These are phyloP conservation scores for Lysandra coridon DNA, from an alignment of 2,888 invertebrate species.

Conservation along the genomic window DNA sequence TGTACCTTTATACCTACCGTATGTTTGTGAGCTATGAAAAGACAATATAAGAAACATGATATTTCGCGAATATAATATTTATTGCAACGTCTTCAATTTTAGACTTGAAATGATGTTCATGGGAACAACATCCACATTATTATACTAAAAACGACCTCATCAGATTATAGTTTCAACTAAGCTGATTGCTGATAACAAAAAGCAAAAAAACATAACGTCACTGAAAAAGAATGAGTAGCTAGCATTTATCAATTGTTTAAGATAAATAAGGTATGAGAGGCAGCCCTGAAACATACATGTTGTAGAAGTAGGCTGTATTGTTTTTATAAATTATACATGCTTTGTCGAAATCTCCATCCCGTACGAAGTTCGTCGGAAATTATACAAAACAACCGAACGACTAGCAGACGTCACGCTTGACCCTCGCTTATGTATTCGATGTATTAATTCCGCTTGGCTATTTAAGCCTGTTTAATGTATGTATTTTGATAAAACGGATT, in stretches of 20 bases:
- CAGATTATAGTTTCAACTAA: no score
- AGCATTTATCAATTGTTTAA: background rate
- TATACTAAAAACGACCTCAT: no score
- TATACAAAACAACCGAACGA: slow-evolving; percentile 33
- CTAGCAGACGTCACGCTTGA: background rate
- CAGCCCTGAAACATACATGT: slow-evolving; percentile 8
- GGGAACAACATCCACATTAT: no score
- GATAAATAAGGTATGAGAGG: background rate
- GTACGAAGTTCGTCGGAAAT: slow-evolving; percentile 26
- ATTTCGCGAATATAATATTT: no score
- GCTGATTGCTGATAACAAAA: no score
- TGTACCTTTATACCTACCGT: background rate
- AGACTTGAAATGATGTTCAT: no score
- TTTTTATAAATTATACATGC: slow-evolving; percentile 33
- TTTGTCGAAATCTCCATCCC: slow-evolving; percentile 28
- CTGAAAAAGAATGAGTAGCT: background rate
- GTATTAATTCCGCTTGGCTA: background rate
- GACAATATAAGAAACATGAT: no score
- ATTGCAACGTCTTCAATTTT: no score
- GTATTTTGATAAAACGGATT: background rate
- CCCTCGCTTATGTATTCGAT: background rate
- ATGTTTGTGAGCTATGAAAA: no score
- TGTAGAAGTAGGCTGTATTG: slow-evolving; percentile 25
- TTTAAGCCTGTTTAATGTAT: background rate
- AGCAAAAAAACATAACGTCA: no score